Evolutionary conservation across 2,113 vertebrate species (phyloP).

Genomic region (Formicarius rufipectus): DNA sequence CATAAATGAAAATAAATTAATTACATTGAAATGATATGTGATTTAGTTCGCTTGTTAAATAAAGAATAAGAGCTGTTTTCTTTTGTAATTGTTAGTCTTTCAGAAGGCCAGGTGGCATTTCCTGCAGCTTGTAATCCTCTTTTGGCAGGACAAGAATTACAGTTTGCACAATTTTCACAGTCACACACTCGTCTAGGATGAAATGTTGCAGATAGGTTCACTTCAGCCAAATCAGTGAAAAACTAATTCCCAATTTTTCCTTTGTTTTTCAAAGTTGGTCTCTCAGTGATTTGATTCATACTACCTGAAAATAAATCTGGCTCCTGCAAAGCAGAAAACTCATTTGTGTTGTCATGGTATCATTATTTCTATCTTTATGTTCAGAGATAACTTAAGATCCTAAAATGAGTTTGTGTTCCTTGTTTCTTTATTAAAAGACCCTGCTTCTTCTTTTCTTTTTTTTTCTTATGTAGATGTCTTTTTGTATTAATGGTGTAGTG

Average conservation of each 20-base stretch:
- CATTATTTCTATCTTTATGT: conserved; percentile 35
- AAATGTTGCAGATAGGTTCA: background rate
- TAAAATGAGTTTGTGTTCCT: background rate
- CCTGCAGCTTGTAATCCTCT: conserved; percentile 30
- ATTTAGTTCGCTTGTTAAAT: background rate
- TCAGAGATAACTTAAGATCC: background rate
- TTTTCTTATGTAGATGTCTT: background rate
- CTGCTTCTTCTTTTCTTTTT: background rate
- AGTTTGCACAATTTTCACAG: conserved; percentile 38
- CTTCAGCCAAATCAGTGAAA: conserved; percentile 40
- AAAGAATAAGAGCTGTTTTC: background rate
- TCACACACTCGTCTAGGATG: conserved; percentile 1
- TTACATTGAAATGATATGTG: background rate
- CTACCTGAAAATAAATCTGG: conserved; percentile 62
- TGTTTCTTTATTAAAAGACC: background rate
- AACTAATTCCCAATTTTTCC: conserved; percentile 34
- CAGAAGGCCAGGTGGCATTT: conserved; percentile 58
- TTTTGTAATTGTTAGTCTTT: conserved; percentile 57
- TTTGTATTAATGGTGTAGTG: background rate
- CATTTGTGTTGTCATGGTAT: conserved; percentile 44
- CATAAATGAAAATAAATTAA: background rate
- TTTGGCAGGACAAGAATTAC: conserved; percentile 50
- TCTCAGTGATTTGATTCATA: conserved; percentile 57
- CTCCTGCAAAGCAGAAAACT: conserved; percentile 58
- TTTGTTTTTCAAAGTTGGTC: conserved; percentile 55